These are phyloP conservation scores for zebrafish (Danio rerio) DNA, from an alignment of 2,113 vertebrate species.

Conservation along the genomic window GRCz12tu NC_133195.1:53546001-53546500, in stretches of 20 bases:
- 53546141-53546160: too few relatives aligned
- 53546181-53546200: neutral
- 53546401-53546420: slow-evolving; percentile 63
- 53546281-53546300: slow-evolving; percentile 13
- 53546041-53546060: too few relatives aligned
- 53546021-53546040: too few relatives aligned
- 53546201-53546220: neutral
- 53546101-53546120: too few relatives aligned
- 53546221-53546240: neutral
- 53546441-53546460: slow-evolving; percentile 1
- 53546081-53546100: too few relatives aligned
- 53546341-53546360: slow-evolving; percentile 73
- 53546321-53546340: slow-evolving; percentile 66
- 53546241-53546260: neutral
- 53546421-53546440: slow-evolving; percentile 40
- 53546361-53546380: slow-evolving; percentile 72
- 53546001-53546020: too few relatives aligned
- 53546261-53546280: neutral
- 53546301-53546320: slow-evolving; percentile 55
- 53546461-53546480: neutral
- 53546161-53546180: neutral
- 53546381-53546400: slow-evolving; percentile 66
- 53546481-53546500: neutral
- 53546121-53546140: too few relatives aligned
- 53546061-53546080: too few relatives aligned